Percentiles rank a stretch among this genome's conserved stretches.
Conservation (phyloP, 2,888 invertebrate genomes). For the Melitaea athalia region DNA sequence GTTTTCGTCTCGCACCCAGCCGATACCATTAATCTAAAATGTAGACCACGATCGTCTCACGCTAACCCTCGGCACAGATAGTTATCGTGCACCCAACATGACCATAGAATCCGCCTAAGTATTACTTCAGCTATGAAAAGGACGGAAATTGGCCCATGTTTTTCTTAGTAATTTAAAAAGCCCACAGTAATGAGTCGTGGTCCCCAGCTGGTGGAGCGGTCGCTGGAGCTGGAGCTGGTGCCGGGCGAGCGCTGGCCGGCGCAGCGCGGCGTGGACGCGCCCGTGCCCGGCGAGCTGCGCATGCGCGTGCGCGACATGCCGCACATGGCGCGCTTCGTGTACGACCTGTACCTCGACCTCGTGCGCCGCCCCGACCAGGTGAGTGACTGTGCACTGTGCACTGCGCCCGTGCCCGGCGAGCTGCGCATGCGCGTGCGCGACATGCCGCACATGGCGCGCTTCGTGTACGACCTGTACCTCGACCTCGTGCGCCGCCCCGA, state of each 20-base stretch:
- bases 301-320: constrained; percentile 91
- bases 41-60: no score
- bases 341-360: constrained; percentile 92
- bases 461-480: constrained; percentile 81
- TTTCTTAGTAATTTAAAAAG: no score
- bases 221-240: constrained; percentile 89
- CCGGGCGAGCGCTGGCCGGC: constrained; percentile 92
- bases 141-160: no score
- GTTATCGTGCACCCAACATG: no score
- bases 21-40: no score
- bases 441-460: background rate
- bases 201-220: constrained; percentile 88
- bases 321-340: constrained; percentile 97
- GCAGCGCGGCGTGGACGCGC: constrained; percentile 76
- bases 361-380: constrained; percentile 76
- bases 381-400: no score
- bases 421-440: background rate
- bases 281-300: constrained; percentile 69
- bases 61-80: no score
- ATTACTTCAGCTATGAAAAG: no score
- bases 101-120: no score
- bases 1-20: no score
- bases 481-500: constrained; percentile 83
- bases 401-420: no score
- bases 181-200: background rate